Evolutionary conservation across 2,888 invertebrate species (phyloP), one percentile per base, ranked within the genome.

Genomic region (Phasia obesa): DNA sequence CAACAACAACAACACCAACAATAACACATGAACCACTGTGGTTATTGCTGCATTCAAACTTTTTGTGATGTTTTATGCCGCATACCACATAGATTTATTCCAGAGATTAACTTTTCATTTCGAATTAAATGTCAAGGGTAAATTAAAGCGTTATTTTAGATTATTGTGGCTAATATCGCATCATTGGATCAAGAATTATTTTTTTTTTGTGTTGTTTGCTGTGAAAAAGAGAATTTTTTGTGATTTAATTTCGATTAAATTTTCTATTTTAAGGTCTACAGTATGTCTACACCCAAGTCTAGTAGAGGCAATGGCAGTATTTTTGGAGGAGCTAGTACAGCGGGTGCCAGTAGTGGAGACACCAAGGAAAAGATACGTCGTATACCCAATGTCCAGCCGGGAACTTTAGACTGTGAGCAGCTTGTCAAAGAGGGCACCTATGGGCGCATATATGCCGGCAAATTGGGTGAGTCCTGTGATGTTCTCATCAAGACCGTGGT

Each of bases 401-500:
- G 93, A 23, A 92, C 93, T 19, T 90, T 94, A 17, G 90, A 89
- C 82, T 92, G 93, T 80, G 92, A 93, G 55, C 92, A 92, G 85
- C 90, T 94, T 23, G 89, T 93, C 38, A 93, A 93, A 87, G 93
- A 94, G 92, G 96, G 96, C 69, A 95, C 95, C 47, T 96, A 95
- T 89, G 96, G 96, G 0, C 93, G 94, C 85, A 94, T 96, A 62
- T 96, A 95, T 90, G 93, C 93, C 79, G 96, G 95, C 59, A 88
- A 89, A 73, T 81, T 91, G 77, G 91, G 92, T 19, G 93, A 94
- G 80, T 87, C 90, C 9, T 94, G 94, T 89, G 94, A 94, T 88
- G 94, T 95, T 49, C 92, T 94, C 86, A 93, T 96, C 84, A 96
- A 96, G 92, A 95, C 96, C 17, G 95, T 95, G 53, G 94, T 95